These are phyloP conservation scores for human (Homo sapiens) DNA, from an alignment of 2,113 vertebrate genomes.

Conservation along the genomic window DNA sequence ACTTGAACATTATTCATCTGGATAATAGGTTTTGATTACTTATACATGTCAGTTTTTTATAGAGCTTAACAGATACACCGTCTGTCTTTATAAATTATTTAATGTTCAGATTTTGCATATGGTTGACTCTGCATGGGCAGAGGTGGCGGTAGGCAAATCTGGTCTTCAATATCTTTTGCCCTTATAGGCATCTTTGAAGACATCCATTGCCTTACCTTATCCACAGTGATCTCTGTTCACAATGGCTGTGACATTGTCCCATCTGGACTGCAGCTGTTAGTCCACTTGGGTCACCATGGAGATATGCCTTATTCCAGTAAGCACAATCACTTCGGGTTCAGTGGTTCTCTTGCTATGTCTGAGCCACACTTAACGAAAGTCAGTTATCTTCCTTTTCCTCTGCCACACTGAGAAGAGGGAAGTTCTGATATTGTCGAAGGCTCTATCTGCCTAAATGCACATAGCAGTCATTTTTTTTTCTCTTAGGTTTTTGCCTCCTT, in stretches of 20 bases:
- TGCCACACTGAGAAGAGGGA: background rate
- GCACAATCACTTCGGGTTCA: rapidly evolving
- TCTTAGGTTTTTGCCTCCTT: background rate
- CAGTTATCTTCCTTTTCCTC: background rate
- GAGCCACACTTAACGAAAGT: background rate
- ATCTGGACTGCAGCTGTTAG: background rate
- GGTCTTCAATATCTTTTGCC: background rate
- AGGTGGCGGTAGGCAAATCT: background rate
- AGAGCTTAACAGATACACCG: constrained; percentile 21
- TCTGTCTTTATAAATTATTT: constrained; percentile 64
- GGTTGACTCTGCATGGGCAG: background rate
- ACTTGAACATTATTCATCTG: constrained; percentile 54
- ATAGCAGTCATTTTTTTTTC: background rate
- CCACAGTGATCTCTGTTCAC: background rate
- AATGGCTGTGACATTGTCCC: background rate
- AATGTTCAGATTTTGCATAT: background rate
- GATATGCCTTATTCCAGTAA: background rate
- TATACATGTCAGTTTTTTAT: constrained; percentile 54
- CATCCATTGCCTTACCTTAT: background rate
- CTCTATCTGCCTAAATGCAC: background rate
- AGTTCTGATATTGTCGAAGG: background rate
- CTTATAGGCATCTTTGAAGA: background rate
- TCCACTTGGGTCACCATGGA: background rate
- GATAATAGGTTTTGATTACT: constrained; percentile 63
- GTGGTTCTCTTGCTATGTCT: background rate